A percentile compares a stretch with the other conserved stretches of the same genome.
Conservation (phyloP, 2,888 invertebrate genomes). For the Acleris emargana region DNA sequence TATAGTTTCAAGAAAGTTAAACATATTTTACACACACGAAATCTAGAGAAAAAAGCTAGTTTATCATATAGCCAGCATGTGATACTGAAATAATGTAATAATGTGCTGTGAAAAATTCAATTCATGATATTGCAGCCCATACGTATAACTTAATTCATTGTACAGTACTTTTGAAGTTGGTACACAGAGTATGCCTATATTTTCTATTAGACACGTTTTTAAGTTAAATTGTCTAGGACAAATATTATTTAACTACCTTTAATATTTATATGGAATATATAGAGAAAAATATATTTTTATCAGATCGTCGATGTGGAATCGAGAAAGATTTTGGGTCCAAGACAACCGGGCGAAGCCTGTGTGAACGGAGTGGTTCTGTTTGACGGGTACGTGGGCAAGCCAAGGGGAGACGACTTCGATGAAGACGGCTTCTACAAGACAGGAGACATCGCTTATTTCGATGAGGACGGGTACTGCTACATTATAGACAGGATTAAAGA, state of each 20-base stretch:
- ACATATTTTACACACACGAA: too few species aligned
- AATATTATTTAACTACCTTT: too few species aligned
- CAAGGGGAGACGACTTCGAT: conserved; percentile 54
- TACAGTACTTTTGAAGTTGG: too few species aligned
- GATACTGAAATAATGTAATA: background rate
- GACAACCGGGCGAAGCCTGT: conserved; percentile 63
- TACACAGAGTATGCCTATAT: too few species aligned
- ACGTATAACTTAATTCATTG: too few species aligned
- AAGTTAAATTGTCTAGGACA: too few species aligned
- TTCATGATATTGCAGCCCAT: background rate
- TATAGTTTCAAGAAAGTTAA: too few species aligned
- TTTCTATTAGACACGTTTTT: too few species aligned
- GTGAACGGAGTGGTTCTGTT: conserved; percentile 63
- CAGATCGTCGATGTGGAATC: conserved; percentile 64
- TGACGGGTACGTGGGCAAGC: conserved; percentile 60
- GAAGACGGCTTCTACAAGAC: conserved; percentile 66
- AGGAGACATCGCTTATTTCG: conserved; percentile 68
- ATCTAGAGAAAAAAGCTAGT: too few species aligned
- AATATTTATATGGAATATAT: too few species aligned
- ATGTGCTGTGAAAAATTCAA: conserved; percentile 6
- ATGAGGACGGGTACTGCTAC: conserved; percentile 64
- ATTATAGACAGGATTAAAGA: conserved; percentile 69
- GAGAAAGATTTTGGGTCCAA: conserved; percentile 57
- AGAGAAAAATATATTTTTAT: conserved; percentile 11
- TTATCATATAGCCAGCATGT: too few species aligned